phyloP scores from a whole-genome alignment of 2,888 invertebrate genomes.

The Encarsia formosa region DNA sequence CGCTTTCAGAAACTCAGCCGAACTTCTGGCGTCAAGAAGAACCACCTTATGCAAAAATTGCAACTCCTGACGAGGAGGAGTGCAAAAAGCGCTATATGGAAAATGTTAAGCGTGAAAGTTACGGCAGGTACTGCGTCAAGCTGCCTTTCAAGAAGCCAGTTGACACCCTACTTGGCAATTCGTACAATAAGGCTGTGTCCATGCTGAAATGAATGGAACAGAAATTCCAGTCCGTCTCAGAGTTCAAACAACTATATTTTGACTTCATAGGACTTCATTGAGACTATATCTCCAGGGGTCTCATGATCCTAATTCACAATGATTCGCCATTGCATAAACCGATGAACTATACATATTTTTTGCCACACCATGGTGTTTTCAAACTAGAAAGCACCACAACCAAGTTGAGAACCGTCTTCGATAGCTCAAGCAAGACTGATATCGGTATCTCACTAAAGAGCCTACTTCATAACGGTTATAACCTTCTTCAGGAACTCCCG shows the following conservation, averaged over 20 bases:
- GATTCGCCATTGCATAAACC: too few relatives aligned
- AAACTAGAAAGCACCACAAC: background rate
- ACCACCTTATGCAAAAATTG: too few relatives aligned
- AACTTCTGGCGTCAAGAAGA: too few relatives aligned
- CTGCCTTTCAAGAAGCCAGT: background rate
- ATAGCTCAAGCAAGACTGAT: background rate
- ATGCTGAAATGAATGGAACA: background rate
- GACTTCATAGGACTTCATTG: background rate
- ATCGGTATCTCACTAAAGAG: background rate
- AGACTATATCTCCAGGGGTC: background rate
- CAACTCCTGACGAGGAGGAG: background rate
- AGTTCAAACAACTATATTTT: too few relatives aligned
- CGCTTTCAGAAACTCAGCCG: too few relatives aligned
- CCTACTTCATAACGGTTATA: background rate
- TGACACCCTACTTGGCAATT: too few relatives aligned
- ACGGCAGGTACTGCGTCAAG: background rate
- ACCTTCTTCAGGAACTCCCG: background rate
- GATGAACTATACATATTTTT: background rate
- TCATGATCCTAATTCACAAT: background rate
- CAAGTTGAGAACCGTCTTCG: background rate
- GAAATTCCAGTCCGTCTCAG: background rate
- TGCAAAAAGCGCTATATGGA: background rate
- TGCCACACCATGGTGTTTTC: background rate
- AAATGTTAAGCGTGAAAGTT: background rate
- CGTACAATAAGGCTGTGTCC: too few relatives aligned